Evolutionary conservation across 1,140 invertebrate species (phyloP).

Genomic region (Hyposmocoma kahamanoa): DNA sequence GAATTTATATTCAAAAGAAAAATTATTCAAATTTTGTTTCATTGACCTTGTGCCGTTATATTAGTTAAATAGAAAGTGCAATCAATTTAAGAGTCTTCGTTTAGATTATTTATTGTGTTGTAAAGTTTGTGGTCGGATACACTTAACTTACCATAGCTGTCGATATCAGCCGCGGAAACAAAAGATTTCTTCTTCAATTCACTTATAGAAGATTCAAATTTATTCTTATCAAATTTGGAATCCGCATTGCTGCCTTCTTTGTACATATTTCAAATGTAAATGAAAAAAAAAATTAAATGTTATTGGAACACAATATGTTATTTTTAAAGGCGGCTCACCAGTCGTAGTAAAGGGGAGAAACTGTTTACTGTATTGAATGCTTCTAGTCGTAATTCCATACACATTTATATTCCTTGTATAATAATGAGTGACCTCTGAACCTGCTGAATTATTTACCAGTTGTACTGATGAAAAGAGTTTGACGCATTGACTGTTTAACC

Average conservation of each 20-base stretch:
- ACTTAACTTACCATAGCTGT: constrained; percentile 52
- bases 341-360: not conserved
- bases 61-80: no score
- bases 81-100: no score
- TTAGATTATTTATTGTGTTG: no score
- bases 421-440: constrained; percentile 51
- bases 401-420: constrained; percentile 44
- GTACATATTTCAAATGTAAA: constrained; percentile 38
- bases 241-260: constrained; percentile 34
- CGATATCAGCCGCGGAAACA: constrained; percentile 41
- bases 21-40: no score
- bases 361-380: not conserved
- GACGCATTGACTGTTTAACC: constrained; percentile 16
- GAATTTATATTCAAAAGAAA: no score
- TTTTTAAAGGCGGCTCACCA: not conserved
- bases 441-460: constrained; percentile 45
- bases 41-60: no score
- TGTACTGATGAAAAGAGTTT: constrained; percentile 31
- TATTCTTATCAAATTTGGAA: constrained; percentile 42
- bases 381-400: not conserved
- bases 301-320: not conserved
- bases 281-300: not conserved
- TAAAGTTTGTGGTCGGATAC: no score
- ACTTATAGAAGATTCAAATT: constrained; percentile 55
- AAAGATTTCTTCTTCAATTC: constrained; percentile 55